Evolutionary conservation across 2,113 vertebrate genomes (phyloP).

Genomic region (Chinchilla lanigera): DNA sequence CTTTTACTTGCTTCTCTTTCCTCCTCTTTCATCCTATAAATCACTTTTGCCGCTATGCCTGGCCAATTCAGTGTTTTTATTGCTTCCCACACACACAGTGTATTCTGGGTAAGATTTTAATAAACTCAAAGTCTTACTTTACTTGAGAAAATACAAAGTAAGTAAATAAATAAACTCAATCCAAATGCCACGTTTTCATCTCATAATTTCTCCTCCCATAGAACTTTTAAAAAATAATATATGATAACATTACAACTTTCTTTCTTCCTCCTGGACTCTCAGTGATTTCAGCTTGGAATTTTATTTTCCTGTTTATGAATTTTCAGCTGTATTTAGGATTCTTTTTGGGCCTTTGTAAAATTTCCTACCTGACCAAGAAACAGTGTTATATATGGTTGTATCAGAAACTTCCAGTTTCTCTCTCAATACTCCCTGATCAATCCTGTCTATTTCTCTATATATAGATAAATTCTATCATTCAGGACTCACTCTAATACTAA

Average conservation of each 20-base stretch:
- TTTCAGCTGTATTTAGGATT: neutral
- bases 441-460: neutral
- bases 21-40: neutral
- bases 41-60: neutral
- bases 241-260: neutral
- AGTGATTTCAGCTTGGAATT: neutral
- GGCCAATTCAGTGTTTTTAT: neutral
- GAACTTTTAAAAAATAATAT: neutral
- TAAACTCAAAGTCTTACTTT: neutral
- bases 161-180: neutral
- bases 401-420: neutral
- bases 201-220: neutral
- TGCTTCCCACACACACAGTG: rapidly evolving
- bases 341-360: neutral
- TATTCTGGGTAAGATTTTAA: neutral
- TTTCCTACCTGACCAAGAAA: neutral
- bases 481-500: neutral
- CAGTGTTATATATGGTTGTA: neutral
- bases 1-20: neutral
- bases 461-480: neutral
- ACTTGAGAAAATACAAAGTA: neutral
- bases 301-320: neutral
- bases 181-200: neutral
- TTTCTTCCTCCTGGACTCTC: neutral
- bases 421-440: neutral